Evolutionary conservation across 2,888 invertebrate species (phyloP).

Genomic region (Amphipyra tragopoginis): DNA sequence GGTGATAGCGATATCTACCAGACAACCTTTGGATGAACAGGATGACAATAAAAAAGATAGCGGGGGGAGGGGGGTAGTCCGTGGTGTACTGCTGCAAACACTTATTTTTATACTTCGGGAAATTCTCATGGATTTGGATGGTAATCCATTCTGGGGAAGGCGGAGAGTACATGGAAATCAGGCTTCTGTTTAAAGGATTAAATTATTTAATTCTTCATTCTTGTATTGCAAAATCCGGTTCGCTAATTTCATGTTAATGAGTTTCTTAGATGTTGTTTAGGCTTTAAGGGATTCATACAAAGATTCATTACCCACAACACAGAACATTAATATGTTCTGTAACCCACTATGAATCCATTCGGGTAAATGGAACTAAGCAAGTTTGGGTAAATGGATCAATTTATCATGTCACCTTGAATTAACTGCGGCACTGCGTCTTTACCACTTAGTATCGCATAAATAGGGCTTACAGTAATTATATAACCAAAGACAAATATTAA

Average conservation of each 20-base stretch:
- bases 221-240: too few relatives aligned
- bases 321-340: slow-evolving; percentile 11
- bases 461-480: slow-evolving; percentile 33
- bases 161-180: too few relatives aligned
- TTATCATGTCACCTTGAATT: slow-evolving; percentile 49
- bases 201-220: too few relatives aligned
- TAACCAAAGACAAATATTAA: slow-evolving; percentile 41
- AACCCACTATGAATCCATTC: slow-evolving; percentile 14
- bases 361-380: slow-evolving; percentile 29
- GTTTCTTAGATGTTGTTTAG: not conserved
- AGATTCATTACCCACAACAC: slow-evolving; percentile 9
- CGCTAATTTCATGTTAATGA: not conserved
- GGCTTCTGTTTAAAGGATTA: too few relatives aligned
- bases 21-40: too few relatives aligned
- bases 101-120: too few relatives aligned
- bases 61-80: too few relatives aligned
- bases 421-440: slow-evolving; percentile 15
- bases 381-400: slow-evolving; percentile 43
- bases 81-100: too few relatives aligned
- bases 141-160: too few relatives aligned
- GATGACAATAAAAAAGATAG: too few relatives aligned
- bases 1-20: too few relatives aligned
- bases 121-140: too few relatives aligned
- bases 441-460: slow-evolving; percentile 21
- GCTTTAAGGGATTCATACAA: not conserved